Evolutionary conservation across 2,888 invertebrate genomes (phyloP).

Genomic region (Metalampra italica): DNA sequence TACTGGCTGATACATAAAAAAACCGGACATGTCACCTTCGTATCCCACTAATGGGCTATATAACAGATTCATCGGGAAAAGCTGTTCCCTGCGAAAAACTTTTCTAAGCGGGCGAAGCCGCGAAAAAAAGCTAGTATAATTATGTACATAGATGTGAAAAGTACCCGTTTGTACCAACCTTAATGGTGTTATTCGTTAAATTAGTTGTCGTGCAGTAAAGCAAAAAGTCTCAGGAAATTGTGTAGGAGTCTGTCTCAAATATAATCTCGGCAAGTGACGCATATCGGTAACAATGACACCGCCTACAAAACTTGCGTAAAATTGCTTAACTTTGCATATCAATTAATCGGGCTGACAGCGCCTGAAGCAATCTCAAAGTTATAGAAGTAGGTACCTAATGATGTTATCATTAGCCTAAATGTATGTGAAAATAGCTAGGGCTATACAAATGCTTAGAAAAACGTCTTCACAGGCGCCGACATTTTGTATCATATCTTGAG

Average conservation of each 20-base stretch:
- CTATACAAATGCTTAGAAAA: slow-evolving; percentile 19
- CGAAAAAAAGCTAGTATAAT: too few relatives aligned
- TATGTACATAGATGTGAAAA: too few relatives aligned
- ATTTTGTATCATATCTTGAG: slow-evolving; percentile 20
- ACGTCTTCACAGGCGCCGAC: slow-evolving; percentile 23
- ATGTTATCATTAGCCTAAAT: not conserved
- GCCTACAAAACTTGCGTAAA: not conserved
- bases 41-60: too few relatives aligned
- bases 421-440: not conserved
- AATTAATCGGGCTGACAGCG: not conserved
- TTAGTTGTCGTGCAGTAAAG: too few relatives aligned
- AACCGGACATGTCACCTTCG: too few relatives aligned
- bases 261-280: not conserved
- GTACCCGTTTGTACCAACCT: too few relatives aligned
- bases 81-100: too few relatives aligned
- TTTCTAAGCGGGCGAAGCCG: too few relatives aligned
- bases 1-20: too few relatives aligned
- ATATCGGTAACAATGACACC: not conserved
- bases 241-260: not conserved
- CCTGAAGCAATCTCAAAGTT: not conserved
- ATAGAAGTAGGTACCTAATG: not conserved
- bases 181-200: too few relatives aligned
- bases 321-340: not conserved
- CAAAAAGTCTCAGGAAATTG: not conserved
- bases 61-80: too few relatives aligned